Conservation (phyloP, 2,113 vertebrate species). For the Glaucomys volans region DNA sequence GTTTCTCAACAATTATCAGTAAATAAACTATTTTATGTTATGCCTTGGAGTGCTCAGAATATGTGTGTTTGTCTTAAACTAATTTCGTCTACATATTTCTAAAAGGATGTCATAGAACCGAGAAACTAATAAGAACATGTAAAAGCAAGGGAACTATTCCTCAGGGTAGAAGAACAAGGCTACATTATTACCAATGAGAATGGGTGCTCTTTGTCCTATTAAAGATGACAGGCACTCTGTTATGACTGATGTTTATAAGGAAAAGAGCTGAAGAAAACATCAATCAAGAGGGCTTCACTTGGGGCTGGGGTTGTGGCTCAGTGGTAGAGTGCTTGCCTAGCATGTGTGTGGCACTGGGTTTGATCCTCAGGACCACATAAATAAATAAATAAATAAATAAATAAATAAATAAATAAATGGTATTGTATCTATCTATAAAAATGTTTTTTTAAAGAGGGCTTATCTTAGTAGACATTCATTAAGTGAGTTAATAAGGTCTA, state of each 20-base stretch:
- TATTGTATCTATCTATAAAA: too few species aligned
- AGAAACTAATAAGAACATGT: neutral
- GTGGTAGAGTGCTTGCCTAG: too few species aligned
- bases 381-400: too few species aligned
- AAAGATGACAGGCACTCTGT: neutral
- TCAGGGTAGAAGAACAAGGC: neutral
- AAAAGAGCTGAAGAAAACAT: constrained; percentile 11
- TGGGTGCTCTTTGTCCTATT: neutral
- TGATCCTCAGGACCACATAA: too few species aligned
- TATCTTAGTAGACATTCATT: constrained; percentile 4
- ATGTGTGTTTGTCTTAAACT: neutral
- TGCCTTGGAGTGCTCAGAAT: neutral
- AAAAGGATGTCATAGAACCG: neutral
- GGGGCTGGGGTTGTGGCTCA: too few species aligned
- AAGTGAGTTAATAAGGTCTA: constrained; percentile 43
- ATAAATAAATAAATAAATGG: too few species aligned
- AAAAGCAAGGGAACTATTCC: constrained; percentile 8
- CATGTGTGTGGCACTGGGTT: too few species aligned
- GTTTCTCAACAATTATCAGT: neutral
- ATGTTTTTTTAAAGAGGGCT: neutral
- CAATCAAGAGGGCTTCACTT: neutral
- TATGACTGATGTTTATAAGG: neutral
- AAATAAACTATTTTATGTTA: neutral
- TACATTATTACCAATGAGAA: constrained; percentile 1
- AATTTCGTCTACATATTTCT: constrained; percentile 12